Evolutionary conservation across 2,888 invertebrate species (phyloP).

Genomic region (Scrobipalpa atriplicella): DNA sequence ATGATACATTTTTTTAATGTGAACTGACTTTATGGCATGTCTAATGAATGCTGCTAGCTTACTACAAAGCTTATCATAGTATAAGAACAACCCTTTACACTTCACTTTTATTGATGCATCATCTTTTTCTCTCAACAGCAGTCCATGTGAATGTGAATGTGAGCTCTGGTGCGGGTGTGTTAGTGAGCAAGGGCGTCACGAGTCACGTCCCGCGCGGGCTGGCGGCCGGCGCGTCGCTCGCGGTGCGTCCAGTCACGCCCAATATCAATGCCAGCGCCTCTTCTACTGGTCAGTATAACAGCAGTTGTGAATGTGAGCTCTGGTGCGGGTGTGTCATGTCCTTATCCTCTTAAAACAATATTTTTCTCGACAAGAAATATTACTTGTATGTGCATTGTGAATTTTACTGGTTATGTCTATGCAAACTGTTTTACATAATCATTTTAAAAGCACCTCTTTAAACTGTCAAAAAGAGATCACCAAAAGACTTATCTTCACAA

Average conservation of each 20-base stretch:
- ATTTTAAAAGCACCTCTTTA: no score
- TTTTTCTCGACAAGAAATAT: no score
- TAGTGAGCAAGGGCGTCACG: slow-evolving; percentile 65
- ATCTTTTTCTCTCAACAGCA: slow-evolving; percentile 43
- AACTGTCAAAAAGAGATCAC: no score
- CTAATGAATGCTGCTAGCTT: background rate
- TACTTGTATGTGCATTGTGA: no score
- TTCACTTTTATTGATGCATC: background rate
- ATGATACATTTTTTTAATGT: no score
- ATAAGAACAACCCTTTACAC: background rate
- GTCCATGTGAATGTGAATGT: slow-evolving; percentile 53
- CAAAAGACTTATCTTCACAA: no score
- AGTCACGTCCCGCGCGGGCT: slow-evolving; percentile 83
- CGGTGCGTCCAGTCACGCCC: slow-evolving; percentile 86
- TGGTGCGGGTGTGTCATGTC: no score
- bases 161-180: slow-evolving; percentile 52
- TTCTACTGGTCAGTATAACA: slow-evolving; percentile 7
- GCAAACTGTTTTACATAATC: no score
- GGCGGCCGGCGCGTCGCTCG: slow-evolving; percentile 89
- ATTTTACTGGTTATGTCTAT: no score
- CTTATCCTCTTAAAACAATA: no score
- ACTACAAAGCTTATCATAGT: background rate
- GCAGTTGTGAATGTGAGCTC: no score
- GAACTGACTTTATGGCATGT: background rate
- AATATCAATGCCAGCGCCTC: background rate